Conservation (phyloP, 2,888 invertebrate genomes). For the Dynastes grantii region DNA sequence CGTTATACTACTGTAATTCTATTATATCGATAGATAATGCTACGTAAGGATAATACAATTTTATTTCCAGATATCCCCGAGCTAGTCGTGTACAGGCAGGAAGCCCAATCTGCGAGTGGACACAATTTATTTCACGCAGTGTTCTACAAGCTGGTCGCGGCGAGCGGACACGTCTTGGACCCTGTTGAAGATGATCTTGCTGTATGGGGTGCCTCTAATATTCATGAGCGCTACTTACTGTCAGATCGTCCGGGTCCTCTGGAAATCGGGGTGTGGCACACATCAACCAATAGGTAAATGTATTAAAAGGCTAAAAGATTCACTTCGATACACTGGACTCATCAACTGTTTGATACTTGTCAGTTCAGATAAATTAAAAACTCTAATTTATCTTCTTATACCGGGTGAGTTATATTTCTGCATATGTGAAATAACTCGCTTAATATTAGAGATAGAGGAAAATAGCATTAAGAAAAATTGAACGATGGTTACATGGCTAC, state of each 20-base stretch:
- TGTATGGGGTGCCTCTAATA: conserved; percentile 85
- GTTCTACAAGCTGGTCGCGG: conserved; percentile 81
- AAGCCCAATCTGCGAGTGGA: conserved; percentile 68
- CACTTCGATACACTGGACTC: too few relatives aligned
- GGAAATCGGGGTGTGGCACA: conserved; percentile 85
- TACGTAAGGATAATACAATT: too few relatives aligned
- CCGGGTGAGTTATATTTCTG: too few relatives aligned
- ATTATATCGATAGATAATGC: too few relatives aligned
- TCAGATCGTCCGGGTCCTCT: conserved; percentile 87
- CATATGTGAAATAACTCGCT: too few relatives aligned
- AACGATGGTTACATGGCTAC: too few relatives aligned
- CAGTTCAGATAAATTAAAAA: too few relatives aligned
- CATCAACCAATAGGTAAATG: conserved; percentile 73
- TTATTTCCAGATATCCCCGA: conserved; percentile 82
- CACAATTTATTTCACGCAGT: conserved; percentile 75
- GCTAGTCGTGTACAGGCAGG: conserved; percentile 80
- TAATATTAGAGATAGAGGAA: too few relatives aligned
- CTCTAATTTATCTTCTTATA: too few relatives aligned
- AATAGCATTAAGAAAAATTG: too few relatives aligned
- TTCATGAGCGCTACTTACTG: conserved; percentile 90
- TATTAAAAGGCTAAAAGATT: not conserved
- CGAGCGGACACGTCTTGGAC: conserved; percentile 81
- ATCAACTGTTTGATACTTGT: too few relatives aligned
- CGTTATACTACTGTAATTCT: too few relatives aligned
- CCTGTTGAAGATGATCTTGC: conserved; percentile 79